phyloP scores from a whole-genome alignment of 2,888 invertebrate species.

The Hybos culiciformis region DNA sequence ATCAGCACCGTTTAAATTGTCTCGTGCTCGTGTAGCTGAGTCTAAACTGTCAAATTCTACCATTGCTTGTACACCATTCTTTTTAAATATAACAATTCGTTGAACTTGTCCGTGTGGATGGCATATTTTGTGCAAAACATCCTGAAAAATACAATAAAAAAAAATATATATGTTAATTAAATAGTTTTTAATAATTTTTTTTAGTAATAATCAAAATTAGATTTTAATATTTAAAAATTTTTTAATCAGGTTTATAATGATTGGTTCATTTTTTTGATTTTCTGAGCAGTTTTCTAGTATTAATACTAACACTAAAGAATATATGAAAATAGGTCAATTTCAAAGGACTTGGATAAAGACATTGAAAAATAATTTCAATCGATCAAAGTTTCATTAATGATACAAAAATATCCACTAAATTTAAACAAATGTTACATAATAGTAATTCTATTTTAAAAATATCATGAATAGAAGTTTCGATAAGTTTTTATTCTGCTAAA shows the following conservation, averaged over 20 bases:
- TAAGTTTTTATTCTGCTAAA: no score
- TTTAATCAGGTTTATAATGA: no score
- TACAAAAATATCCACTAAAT: no score
- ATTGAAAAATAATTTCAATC: no score
- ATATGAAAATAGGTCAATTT: no score
- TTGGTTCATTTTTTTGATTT: no score
- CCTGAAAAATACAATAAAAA: slow-evolving; percentile 68
- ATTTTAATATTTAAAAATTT: not conserved
- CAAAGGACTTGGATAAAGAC: no score
- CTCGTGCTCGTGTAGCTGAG: slow-evolving; percentile 86
- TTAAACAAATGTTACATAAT: no score
- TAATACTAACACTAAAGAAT: no score
- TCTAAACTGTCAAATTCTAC: slow-evolving; percentile 96
- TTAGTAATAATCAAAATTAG: not conserved
- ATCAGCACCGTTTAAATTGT: slow-evolving; percentile 92
- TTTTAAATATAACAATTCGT: slow-evolving; percentile 97
- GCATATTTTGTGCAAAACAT: slow-evolving; percentile 96
- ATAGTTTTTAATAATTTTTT: slow-evolving; percentile 3
- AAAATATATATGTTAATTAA: not conserved
- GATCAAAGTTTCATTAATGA: no score
- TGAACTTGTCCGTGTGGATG: slow-evolving; percentile 88
- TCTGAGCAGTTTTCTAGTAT: not conserved
- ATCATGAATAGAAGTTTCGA: no score
- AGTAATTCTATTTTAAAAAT: no score
- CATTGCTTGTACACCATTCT: slow-evolving; percentile 97